These are phyloP conservation scores for Cyprinodon brontotheroides DNA, from an alignment of 2,113 vertebrate species.

Conservation along the genomic window DNA sequence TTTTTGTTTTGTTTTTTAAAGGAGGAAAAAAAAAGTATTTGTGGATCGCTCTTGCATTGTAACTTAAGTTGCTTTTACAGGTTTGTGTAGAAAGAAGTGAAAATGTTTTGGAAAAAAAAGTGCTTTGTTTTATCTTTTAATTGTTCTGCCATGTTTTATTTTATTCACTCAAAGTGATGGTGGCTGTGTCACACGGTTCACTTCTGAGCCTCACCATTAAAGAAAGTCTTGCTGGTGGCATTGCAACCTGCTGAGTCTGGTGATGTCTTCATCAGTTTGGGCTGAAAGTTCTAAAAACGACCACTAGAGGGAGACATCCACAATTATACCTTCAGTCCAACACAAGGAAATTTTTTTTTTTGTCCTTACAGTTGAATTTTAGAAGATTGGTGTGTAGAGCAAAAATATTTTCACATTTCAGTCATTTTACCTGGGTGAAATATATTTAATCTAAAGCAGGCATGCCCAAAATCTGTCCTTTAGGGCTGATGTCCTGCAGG, in stretches of 20 bases:
- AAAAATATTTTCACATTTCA: no score
- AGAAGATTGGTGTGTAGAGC: no score
- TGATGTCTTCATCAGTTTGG: neutral
- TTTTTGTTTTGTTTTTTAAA: neutral
- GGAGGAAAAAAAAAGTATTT: conserved; percentile 56
- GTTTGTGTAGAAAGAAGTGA: conserved; percentile 64
- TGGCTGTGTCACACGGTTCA: conserved; percentile 62
- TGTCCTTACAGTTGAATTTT: no score
- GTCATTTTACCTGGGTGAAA: no score
- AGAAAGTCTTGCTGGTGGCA: conserved; percentile 73
- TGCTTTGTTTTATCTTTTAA: conserved; percentile 63
- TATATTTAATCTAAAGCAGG: no score
- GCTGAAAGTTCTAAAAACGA: neutral
- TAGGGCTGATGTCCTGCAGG: no score
- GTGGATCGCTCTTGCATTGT: conserved; percentile 73
- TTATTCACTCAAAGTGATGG: conserved; percentile 57
- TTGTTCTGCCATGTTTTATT: conserved; percentile 62
- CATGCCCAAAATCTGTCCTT: no score
- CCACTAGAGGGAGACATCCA: neutral
- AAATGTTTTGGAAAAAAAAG: conserved; percentile 39
- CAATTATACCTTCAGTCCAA: no score
- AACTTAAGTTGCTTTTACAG: conserved; percentile 69
- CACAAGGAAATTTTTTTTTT: no score
- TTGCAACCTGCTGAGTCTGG: conserved; percentile 40
- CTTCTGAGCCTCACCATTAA: conserved; percentile 73